Evolutionary conservation across 2,113 vertebrate species (phyloP), one percentile per base, ranked within the genome.

Genomic region (Psammodynastes pulverulentus): DNA sequence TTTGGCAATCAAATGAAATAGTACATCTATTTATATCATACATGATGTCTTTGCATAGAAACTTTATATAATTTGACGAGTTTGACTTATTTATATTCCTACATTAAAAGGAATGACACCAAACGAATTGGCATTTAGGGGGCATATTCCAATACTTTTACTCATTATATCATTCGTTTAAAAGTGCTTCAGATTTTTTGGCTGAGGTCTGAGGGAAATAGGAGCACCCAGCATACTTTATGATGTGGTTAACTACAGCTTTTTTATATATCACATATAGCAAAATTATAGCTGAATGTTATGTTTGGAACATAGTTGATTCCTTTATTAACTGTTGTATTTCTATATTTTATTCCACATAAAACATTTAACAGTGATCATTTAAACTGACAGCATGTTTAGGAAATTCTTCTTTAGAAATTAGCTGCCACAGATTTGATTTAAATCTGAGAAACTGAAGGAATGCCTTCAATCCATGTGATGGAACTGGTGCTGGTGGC

Each of bases 301-400:
- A 94, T 95, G 93, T 84, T 96, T 97, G 97, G 97, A 97, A 94
- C 94, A 79, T 0, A 0, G 29, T 93, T 94, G 93, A 94, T 95
- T 93, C 94, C 91, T 96, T 96, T 96, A 96, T 96, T 95, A 97
- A 95, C 95, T 96, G 96, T 92, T 95, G 95, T 84, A 97, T 94
- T 96, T 96, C 93, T 96, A 92, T 92, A 91, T 96, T 95, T 92
- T 95, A 97, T 96, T 95, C 91, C 94, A 94, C 95, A 93, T 95
- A 95, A 95, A 97, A 94, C 54, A 92, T 96, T 96, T 95, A 95
- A 92, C 58, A 92, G 95, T 5, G 84, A 93, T 96, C 94, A 92
- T 96, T 96, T 96, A 95, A 96, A 95, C 93, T 92, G 95, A 96
- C 94, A 93, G 92, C 92, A 43, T 88, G 89, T 96, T 95, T 93